Evolutionary conservation across 2,888 invertebrate genomes (phyloP), one percentile per base, ranked within the genome.

Genomic region (Lycocerus yunnanus): DNA sequence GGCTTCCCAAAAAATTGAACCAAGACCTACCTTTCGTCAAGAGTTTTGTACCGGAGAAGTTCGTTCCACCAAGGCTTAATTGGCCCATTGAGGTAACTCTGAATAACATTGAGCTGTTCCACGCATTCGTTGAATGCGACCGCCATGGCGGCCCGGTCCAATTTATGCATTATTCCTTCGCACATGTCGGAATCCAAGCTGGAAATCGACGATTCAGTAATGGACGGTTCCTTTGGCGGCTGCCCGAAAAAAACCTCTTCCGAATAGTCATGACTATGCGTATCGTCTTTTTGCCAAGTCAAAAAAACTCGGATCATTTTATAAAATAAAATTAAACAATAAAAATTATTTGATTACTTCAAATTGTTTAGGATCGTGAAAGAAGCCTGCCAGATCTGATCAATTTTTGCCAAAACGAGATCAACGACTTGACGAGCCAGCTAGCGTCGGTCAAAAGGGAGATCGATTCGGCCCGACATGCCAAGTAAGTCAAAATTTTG

Each of bases 351-450:
- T 1, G 10, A 16, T 14, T 11, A 58, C n/a, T 20, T 65, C 59
- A 24, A 15, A 68, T 58, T 63, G 81, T 82, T 77, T 43, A 84
- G 84, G 80, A 75, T 70, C 68, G 78, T 13, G 82, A 80, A 60
- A 81, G 74, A 60, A 78, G 80, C 66, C 63, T 84, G 14, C 79
- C 80, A 3, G 84, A 85, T 75, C 70, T 85, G 59, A 77, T 85
- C 11, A 79, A 82, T 70, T 27, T 27, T n/a, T 27, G 27, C 27
- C 27, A 27, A n/a, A 27, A 27, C 13, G 1, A 3, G 1, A 27
- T 84, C 9, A 84, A 82, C 72, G 83, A 84, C 71, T 68, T 84
- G 24, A 74, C 77, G 6, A 82, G 80, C 27, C 83, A 83, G 72
- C 70, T 85, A 20, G 21, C 27, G 27, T 13, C 27, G n/a, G 27